phyloP scores from a whole-genome alignment of 1,140 invertebrate genomes.

The Calliopsis andreniformis region DNA sequence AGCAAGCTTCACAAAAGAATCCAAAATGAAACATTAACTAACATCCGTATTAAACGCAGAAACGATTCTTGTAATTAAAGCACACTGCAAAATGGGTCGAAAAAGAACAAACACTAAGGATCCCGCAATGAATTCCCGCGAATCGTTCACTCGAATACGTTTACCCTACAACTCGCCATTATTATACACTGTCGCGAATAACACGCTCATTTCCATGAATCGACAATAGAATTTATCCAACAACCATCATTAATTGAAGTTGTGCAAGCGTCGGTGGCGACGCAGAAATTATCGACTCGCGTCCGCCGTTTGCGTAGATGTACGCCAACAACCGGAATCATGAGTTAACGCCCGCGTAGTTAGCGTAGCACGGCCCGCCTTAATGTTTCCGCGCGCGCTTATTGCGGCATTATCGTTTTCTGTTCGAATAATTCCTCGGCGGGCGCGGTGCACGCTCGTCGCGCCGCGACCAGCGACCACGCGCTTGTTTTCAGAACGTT shows the following conservation, averaged over 20 bases:
- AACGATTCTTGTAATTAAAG: no score
- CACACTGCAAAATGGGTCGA: no score
- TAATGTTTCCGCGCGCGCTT: slow-evolving; percentile 41
- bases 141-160: background rate
- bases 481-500: slow-evolving; percentile 36
- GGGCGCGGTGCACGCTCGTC: slow-evolving; percentile 25
- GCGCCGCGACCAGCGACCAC: slow-evolving; percentile 31
- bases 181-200: background rate
- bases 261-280: slow-evolving; percentile 14
- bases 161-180: background rate
- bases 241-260: slow-evolving; percentile 25
- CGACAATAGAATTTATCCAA: background rate
- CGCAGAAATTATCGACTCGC: slow-evolving; percentile 33
- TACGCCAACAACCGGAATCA: slow-evolving; percentile 9
- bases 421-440: slow-evolving; percentile 43
- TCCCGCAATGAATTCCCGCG: background rate
- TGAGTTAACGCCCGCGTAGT: slow-evolving; percentile 38
- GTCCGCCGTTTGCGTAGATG: slow-evolving; percentile 17
- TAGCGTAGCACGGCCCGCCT: slow-evolving; percentile 2
- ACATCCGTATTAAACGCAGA: no score
- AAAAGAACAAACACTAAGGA: no score
- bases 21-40: no score
- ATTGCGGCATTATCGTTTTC: slow-evolving; percentile 44
- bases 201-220: background rate
- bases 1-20: no score